phyloP scores from a whole-genome alignment of 2,888 invertebrate species.

The Dicyrtoma fusca region DNA sequence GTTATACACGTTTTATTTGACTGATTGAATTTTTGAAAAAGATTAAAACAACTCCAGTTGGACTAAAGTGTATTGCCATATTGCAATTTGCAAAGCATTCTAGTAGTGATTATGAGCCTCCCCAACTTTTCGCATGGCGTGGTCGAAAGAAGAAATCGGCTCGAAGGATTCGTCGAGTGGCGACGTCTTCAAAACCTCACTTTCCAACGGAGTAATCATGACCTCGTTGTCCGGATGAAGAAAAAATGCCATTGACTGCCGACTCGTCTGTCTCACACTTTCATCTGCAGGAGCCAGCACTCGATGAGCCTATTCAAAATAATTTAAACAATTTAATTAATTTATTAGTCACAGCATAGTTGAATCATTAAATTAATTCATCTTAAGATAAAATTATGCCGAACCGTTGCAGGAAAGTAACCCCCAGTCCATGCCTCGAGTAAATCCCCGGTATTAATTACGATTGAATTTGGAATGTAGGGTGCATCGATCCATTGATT shows the following conservation, averaged over 20 bases:
- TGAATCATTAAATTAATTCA: not conserved
- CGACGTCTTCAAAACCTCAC: not conserved
- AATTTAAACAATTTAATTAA: not conserved
- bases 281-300: slow-evolving; percentile 72
- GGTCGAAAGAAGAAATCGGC: no score
- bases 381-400: slow-evolving; percentile 53
- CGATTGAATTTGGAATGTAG: slow-evolving; percentile 74
- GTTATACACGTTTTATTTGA: no score
- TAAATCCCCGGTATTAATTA: slow-evolving; percentile 76
- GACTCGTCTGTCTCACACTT: slow-evolving; percentile 67
- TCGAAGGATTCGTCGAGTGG: no score
- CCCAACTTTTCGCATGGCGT: no score
- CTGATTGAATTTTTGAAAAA: no score
- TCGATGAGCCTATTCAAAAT: slow-evolving; percentile 67
- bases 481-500: slow-evolving; percentile 75
- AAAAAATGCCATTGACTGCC: slow-evolving; percentile 78
- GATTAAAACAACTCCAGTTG: no score
- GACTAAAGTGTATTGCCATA: no score
- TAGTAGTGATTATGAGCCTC: no score
- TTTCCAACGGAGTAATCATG: slow-evolving; percentile 62
- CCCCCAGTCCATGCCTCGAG: slow-evolving; percentile 75
- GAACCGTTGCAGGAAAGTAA: slow-evolving; percentile 71
- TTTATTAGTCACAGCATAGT: not conserved
- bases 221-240: slow-evolving; percentile 72
- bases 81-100: no score